These are phyloP conservation scores for Papilio demoleus DNA, from an alignment of 2,888 invertebrate genomes.

Conservation along the genomic window DNA sequence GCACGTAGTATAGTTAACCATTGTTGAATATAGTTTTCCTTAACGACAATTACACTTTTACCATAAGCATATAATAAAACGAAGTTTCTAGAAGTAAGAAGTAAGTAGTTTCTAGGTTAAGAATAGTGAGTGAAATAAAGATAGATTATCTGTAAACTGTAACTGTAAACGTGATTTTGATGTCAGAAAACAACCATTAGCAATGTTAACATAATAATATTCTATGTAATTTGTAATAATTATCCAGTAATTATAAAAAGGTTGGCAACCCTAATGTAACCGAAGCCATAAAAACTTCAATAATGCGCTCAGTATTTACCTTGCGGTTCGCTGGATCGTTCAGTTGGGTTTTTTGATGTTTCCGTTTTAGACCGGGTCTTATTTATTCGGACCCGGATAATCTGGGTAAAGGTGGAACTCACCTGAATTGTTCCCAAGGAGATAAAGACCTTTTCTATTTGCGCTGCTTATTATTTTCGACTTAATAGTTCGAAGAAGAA, in stretches of 20 bases:
- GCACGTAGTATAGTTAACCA: not conserved
- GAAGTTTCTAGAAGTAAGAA: too few relatives aligned
- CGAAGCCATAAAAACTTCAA: conserved; percentile 26
- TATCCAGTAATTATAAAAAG: not conserved
- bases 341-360: conserved; percentile 34
- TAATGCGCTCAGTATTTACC: conserved; percentile 29
- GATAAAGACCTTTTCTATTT: conserved; percentile 19
- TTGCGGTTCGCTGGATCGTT: conserved; percentile 15
- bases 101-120: too few relatives aligned
- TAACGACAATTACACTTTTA: too few relatives aligned
- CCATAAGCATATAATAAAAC: too few relatives aligned
- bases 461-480: conserved; percentile 9
- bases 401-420: not conserved
- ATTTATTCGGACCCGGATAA: conserved; percentile 27
- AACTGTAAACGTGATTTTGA: too few relatives aligned
- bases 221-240: not conserved
- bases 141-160: too few relatives aligned
- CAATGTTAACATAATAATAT: too few relatives aligned
- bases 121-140: too few relatives aligned
- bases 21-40: too few relatives aligned
- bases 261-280: not conserved
- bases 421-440: conserved; percentile 9
- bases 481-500: not conserved
- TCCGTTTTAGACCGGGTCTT: conserved; percentile 26
- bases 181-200: too few relatives aligned